phyloP scores from a whole-genome alignment of 2,113 vertebrate genomes.

The Glaucidium brasilianum region DNA sequence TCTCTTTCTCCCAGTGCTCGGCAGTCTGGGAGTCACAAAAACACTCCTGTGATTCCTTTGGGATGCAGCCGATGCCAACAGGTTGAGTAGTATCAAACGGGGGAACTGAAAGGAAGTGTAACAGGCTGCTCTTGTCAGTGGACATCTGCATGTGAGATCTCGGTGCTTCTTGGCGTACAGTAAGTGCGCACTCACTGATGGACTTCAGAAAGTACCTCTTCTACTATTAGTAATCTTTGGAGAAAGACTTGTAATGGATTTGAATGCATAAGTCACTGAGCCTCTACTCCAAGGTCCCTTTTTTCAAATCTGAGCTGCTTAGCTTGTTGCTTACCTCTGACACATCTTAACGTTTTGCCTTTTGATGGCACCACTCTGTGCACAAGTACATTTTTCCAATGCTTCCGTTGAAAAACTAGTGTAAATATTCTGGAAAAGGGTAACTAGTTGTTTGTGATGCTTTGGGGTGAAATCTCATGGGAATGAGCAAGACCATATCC shows the following conservation, averaged over 20 bases:
- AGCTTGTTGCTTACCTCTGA: no score
- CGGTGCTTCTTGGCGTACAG: fast-evolving
- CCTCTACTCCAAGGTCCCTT: neutral
- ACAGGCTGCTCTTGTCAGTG: fast-evolving
- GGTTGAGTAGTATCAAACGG: fast-evolving
- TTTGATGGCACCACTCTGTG: no score
- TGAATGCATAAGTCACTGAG: fast-evolving
- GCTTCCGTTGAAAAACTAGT: neutral
- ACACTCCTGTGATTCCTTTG: fast-evolving
- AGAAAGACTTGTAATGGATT: fast-evolving
- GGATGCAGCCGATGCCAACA: fast-evolving
- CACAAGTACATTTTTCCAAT: fast-evolving
- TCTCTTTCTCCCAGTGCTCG: fast-evolving
- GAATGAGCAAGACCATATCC: neutral
- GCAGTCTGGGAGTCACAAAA: neutral
- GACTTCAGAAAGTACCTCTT: fast-evolving
- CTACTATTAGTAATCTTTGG: fast-evolving
- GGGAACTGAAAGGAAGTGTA: fast-evolving
- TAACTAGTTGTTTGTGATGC: fast-evolving
- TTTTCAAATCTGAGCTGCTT: fast-evolving
- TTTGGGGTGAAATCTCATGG: neutral
- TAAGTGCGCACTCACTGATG: fast-evolving
- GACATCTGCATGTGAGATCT: fast-evolving
- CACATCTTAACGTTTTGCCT: fast-evolving
- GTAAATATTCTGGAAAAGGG: neutral